Base-by-base conservation (phyloP, 2,888 invertebrate species). In the Nebria brevicollis region DNA sequence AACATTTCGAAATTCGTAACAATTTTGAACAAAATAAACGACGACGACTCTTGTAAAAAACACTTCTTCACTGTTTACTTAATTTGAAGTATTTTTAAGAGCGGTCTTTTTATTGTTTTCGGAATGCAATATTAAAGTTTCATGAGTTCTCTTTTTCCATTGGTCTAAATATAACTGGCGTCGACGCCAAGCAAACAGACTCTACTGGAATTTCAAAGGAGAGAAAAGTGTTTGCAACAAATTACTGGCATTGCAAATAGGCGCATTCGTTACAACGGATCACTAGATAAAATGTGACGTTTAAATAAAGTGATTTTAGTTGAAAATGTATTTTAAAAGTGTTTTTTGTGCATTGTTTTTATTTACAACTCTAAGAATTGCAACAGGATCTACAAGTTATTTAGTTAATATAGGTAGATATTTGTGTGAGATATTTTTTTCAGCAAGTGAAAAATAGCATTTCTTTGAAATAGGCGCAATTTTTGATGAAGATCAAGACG, bases 401-500 rank as follows among this genome's bases (percentile, higher is more conserved):
- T 43, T 54, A 13, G 54, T 79, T 54, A 7, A 66, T 54, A 79
- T 79, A 20, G 79, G 79, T 79, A 43, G 54, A 26, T 76, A 15
- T 11, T 25, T 70, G 11, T 26, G 13, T 70, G 70, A 26, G 20
- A 70, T 70, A 70, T 20, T 68, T 70, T 26, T 6, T 70, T 25
- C 4, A 34, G 34, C 34, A 2, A 34, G 5, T 34, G 34, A 34
- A 34, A 34, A 34, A 34, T 34, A 1, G 5, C 5, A 34, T 34
- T 34, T 34, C 34, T 5, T 34, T 34, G 34, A 34, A 34, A 34
- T 68, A 82, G 82, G 81, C 41, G 82, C 66, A 42, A 82, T 82
- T 20, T 82, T 82, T 26, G 82, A 82, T 65, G 26, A 41, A 42
- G 77, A 81, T 54, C 68, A 82, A 68, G 81, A 82, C 10, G 76